Evolutionary conservation across 2,888 invertebrate species (phyloP).

Genomic region (Megalurothrips usitatus): DNA sequence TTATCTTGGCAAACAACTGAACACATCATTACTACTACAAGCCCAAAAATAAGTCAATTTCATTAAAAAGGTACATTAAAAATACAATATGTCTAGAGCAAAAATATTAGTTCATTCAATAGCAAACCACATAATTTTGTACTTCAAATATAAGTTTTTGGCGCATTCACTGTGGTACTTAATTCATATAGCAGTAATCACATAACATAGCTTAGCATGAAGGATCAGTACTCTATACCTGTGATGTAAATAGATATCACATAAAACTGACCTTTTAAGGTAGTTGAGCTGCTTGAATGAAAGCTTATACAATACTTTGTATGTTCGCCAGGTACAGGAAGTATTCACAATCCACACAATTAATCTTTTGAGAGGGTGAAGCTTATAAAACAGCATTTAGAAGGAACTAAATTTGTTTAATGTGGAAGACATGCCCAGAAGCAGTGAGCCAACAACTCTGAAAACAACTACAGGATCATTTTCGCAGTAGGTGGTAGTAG

Average conservation of each 20-base stretch:
- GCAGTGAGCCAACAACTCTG: background rate
- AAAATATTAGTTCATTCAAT: background rate
- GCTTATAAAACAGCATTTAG: background rate
- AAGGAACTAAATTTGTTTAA: background rate
- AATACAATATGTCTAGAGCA: background rate
- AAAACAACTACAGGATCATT: background rate
- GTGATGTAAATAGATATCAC: background rate
- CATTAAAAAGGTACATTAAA: background rate
- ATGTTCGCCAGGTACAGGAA: background rate
- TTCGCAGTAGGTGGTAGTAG: background rate
- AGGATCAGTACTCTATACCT: background rate
- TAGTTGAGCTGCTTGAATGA: background rate
- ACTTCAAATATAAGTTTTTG: slow-evolving; percentile 1
- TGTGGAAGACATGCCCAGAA: background rate
- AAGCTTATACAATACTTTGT: background rate
- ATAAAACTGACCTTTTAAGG: background rate
- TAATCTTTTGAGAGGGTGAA: background rate
- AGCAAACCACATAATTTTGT: background rate
- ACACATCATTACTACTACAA: background rate
- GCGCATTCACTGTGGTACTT: background rate
- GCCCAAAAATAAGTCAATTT: slow-evolving; percentile 1
- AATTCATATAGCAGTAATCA: background rate
- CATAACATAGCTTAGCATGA: background rate
- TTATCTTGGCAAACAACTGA: background rate
- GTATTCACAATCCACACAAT: background rate